A percentile compares a stretch with the other conserved stretches of the same genome.
Conservation (phyloP, 2,113 vertebrate genomes). For the Illadopsis cleaveri region DNA sequence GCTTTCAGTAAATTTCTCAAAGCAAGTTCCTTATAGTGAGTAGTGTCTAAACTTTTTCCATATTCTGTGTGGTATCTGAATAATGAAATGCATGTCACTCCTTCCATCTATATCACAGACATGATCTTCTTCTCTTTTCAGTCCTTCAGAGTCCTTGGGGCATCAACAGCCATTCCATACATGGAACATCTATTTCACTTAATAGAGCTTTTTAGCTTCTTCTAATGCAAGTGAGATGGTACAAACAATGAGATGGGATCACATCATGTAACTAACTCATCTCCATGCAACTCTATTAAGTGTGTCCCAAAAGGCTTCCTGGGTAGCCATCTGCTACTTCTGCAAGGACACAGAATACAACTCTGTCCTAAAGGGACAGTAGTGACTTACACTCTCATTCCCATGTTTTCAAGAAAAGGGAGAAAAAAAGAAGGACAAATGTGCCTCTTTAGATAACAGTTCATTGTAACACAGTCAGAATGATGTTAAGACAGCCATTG, state of each 20-base stretch:
- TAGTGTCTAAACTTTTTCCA: slow-evolving; percentile 29
- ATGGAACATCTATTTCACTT: neutral
- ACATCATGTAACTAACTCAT: neutral
- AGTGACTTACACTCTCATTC: neutral
- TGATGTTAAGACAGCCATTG: neutral
- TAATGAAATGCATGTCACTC: neutral
- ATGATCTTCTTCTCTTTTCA: neutral
- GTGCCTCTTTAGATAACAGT: neutral
- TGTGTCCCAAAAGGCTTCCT: neutral
- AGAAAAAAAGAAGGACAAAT: neutral
- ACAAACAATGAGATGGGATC: neutral
- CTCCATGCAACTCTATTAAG: neutral
- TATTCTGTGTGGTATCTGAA: neutral
- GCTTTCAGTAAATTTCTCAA: slow-evolving; percentile 55
- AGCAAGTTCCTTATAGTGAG: slow-evolving; percentile 15
- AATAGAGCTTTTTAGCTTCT: neutral
- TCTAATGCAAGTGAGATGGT: neutral
- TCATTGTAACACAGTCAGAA: neutral
- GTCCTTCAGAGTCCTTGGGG: neutral
- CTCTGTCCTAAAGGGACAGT: neutral
- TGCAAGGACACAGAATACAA: neutral
- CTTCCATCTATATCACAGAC: neutral
- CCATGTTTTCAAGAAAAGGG: neutral
- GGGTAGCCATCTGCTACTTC: neutral
- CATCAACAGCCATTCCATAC: neutral